A percentile compares a stretch with the other conserved stretches of the same genome.
Evolutionary conservation across 1,140 invertebrate genomes (phyloP).

Genomic region (Rhopalosiphum padi): DNA sequence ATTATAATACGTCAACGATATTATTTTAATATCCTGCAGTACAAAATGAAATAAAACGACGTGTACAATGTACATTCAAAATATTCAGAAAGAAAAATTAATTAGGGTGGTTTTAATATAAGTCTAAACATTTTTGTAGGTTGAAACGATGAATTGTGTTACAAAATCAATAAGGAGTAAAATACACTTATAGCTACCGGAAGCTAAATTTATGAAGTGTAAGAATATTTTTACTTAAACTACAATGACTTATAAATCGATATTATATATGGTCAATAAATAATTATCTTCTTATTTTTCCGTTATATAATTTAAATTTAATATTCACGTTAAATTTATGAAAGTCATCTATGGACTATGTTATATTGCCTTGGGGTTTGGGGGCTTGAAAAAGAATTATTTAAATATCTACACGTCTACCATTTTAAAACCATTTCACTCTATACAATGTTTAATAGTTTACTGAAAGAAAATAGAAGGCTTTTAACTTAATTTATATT

Average conservation of each 20-base stretch:
- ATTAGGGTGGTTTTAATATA: neutral
- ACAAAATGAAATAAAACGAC: neutral
- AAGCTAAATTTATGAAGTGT: neutral
- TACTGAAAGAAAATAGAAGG: neutral
- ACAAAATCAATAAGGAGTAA: neutral
- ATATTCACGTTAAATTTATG: neutral
- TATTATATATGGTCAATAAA: neutral
- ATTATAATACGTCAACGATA: neutral
- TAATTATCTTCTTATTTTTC: conserved; percentile 2
- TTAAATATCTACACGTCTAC: neutral
- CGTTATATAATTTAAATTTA: neutral
- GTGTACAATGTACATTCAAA: neutral
- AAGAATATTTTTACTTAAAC: neutral
- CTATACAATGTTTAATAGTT: neutral
- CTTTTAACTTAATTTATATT: neutral
- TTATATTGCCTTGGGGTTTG: neutral
- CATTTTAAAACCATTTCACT: conserved; percentile 23
- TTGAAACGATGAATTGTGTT: neutral
- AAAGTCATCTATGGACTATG: neutral
- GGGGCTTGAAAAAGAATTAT: neutral
- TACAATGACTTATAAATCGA: neutral
- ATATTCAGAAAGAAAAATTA: neutral
- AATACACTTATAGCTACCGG: neutral
- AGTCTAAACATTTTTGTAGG: neutral
- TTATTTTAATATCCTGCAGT: neutral